A percentile compares a stretch with the other conserved stretches of the same genome.
Conservation (phyloP, 2,113 vertebrate species). For the Cinclus cinclus region DNA sequence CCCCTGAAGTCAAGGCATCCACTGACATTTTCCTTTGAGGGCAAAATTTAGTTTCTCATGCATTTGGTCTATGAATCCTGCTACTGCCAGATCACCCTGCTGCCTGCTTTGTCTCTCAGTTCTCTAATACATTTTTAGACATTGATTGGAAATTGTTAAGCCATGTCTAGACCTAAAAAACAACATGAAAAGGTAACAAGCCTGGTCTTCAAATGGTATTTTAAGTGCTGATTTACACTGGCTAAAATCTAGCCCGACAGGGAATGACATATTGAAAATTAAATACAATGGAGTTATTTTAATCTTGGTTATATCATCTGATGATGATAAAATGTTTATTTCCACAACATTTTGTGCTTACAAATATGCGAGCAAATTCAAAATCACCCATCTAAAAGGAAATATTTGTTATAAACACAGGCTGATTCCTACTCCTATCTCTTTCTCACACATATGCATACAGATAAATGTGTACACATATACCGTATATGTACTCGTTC, state of each 20-base stretch:
- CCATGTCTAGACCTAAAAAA: slow-evolving; percentile 15
- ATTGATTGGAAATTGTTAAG: slow-evolving; percentile 51
- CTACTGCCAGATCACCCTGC: neutral
- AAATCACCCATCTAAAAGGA: neutral
- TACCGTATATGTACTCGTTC: slow-evolving; percentile 64
- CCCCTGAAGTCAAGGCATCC: neutral
- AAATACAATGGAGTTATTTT: neutral
- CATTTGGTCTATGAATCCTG: neutral
- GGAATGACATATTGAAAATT: neutral
- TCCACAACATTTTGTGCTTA: neutral
- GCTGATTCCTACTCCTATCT: neutral
- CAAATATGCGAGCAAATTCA: neutral
- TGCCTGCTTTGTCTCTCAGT: neutral
- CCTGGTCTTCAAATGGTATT: slow-evolving; percentile 28
- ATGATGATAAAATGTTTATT: neutral
- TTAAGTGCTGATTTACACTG: slow-evolving; percentile 29
- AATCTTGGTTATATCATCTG: neutral
- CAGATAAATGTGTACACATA: neutral
- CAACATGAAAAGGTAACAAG: slow-evolving; percentile 39
- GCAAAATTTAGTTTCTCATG: neutral
- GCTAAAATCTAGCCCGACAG: slow-evolving; percentile 19
- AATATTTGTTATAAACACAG: neutral
- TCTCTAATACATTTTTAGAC: slow-evolving; percentile 15
- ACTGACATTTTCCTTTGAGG: neutral
- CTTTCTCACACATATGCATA: neutral